Evolutionary conservation across 2,888 invertebrate species (phyloP), one percentile per base, ranked within the genome.

Genomic region (Caenorhabditis sp.): DNA sequence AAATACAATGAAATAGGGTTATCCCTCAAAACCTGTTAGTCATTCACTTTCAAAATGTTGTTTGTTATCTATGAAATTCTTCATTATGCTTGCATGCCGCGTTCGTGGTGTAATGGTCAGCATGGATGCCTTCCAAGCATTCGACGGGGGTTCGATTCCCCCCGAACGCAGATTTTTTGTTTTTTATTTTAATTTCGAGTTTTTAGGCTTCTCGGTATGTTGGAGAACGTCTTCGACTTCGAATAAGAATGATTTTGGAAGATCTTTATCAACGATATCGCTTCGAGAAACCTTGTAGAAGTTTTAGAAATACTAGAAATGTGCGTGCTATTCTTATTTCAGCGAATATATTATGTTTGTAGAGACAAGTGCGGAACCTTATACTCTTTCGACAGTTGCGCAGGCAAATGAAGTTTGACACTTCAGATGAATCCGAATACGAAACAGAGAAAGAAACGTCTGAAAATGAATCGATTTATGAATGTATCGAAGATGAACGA

Each of bases 81-180:
- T 53, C 3, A 10, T 10, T 17, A 3, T 10, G 14, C 21, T 17
- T 54, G 4, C 25, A 54, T 10, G n/a, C 14, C 59, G 76, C 76
- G 76, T 76, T 72, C 76, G 76, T 78, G 78, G 75, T 76, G 78
- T 78, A 78, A 75, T 75, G 76, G 78, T 78, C 72, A 78, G 78
- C 78, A 78, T 78, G 78, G 78, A 71, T 75, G 70, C 76, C 72
- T 80, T 76, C 76, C 77, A 78, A 80, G 76, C 80, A 76, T 78
- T 77, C 73, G 71, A 78, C 76, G 73, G 76, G 76, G 73, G 74
- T 74, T 75, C 75, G 76, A 76, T 77, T 80, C 77, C 77, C 77
- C 72, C 70, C 72, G 72, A 73, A 76, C 74, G 73, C 70, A 74
- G 67, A 65, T 20, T 14, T 26, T 17, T 56, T 56, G 25, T 26